Percentiles rank a stretch among this genome's conserved stretches.
Conservation (phyloP, 2,888 invertebrate species). For the Leucophenga montana region DNA sequence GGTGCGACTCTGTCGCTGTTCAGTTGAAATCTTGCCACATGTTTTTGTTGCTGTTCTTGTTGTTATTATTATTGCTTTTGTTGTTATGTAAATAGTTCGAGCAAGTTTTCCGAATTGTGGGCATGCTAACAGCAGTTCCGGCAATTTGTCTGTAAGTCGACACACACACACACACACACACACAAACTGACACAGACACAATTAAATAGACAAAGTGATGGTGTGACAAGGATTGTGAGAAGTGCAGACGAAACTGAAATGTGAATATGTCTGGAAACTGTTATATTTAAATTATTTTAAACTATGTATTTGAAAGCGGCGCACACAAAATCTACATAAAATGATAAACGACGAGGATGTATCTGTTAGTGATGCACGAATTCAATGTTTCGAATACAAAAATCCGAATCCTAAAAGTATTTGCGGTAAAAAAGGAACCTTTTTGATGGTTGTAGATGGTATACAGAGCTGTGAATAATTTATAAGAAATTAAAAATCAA, state of each 20-base stretch:
- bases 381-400: no score
- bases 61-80: neutral
- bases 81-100: slow-evolving; percentile 12
- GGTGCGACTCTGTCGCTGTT: neutral
- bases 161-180: neutral
- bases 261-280: neutral
- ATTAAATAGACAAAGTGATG: neutral
- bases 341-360: neutral
- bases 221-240: no score
- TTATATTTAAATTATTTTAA: neutral
- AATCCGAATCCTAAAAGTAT: no score
- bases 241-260: neutral
- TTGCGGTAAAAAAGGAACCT: no score
- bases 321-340: neutral
- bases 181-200: neutral
- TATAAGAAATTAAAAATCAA: no score
- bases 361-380: no score
- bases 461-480: no score
- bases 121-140: slow-evolving; percentile 18
- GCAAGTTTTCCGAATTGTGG: slow-evolving; percentile 4
- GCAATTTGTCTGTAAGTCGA: slow-evolving; percentile 12
- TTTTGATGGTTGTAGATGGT: no score
- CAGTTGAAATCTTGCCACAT: neutral
- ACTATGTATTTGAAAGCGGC: neutral
- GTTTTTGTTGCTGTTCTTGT: no score